Base-by-base conservation (phyloP, 2,797 vertebrate genomes). In the Gallirallus australis region DNA sequence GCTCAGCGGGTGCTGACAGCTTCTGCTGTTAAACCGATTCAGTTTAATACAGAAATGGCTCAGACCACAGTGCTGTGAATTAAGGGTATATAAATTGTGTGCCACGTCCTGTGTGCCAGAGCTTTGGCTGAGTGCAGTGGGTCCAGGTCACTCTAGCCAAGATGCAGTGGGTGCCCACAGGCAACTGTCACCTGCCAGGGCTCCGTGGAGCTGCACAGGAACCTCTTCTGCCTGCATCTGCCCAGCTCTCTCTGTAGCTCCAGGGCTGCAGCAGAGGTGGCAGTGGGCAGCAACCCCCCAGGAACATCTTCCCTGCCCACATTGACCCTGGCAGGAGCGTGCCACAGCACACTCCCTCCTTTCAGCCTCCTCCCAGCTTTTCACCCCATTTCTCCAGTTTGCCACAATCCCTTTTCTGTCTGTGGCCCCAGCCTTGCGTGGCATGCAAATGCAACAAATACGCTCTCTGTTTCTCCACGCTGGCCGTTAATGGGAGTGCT, bases 341-440 rank as follows among this genome's bases (percentile, higher is more conserved):
- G 0, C 52, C 1, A 2, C 68, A 56, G 39, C 25, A 60, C 0
- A 0, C 28, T 48, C 4, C 28, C 47, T n/a, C 68, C 21, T 18
- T 54, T 81, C 91, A 69, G 59, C 54, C n/a, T 94, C 65, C 79
- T 78, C 65, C 31, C 17, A 2, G 69, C 69, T 90, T 94, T 94
- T 79, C 61, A 59, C 56, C 77, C 73, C 5, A 0, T 79, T 94
- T 90, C 88, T 93, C 70, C 73, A 85, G 56, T 86, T 88, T 93
- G 77, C 73, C 86, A 96, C 93, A 96, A 93, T 93, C 80, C 77
- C 79, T 84, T 81, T 92, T 89, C 93, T 96, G 94, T 90, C 92
- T 35, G 37, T 7, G 2, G 85, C 39, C 61, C 56, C 17, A 11
- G 89, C 73, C 54, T 75, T 73, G 27, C 5, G 0, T 72, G 91